Base-by-base conservation (phyloP, 2,888 invertebrate genomes). In the Eupeodes latifasciatus region DNA sequence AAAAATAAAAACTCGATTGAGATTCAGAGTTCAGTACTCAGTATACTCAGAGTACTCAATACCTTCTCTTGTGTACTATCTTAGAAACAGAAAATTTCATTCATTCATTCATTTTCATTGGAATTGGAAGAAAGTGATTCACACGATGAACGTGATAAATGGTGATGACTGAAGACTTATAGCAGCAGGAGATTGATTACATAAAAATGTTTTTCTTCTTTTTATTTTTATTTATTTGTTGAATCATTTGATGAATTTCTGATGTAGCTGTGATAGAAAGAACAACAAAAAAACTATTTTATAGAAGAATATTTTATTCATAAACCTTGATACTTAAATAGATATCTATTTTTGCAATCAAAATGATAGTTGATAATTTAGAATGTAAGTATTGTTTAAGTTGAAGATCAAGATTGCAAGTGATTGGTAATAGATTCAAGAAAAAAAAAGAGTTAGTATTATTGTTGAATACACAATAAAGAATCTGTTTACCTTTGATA, bases 101-200 rank as follows among this genome's bases (percentile, higher is more conserved):
- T 78, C 66, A 36, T 36, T 36, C 36, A 40, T 40, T 40, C 40
- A 40, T 40, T 40, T 40, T 27, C 27, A 27, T 27, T 27, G 27
- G 27, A 27, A 83, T 59, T 77, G 36, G 11, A 55, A 69, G 69
- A 47, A 49, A 79, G 59, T 79, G 83, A 83, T 57, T 74, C 83
- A 83, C 72, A 47, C 62, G 61, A 19, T 9, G 49, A 44, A 59
- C 34, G 64, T 66, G 81, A 74, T 74, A 64, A 72, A 80, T 66
- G 79, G 27, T 61, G 74, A 83, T 83, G 64, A 79, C 72, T 47
- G 49, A 36, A 79, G 64, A 79, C 72, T 47, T 36, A 36, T 71
- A 53, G 55, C 57, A 72, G 27, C 57, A 72, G 44, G 34, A 72
- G 59, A 72, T 72, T 59, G 59, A 72, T 59, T 72, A 72, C 47